phyloP scores from a whole-genome alignment of 2,888 invertebrate genomes.

The Tipula helvola region DNA sequence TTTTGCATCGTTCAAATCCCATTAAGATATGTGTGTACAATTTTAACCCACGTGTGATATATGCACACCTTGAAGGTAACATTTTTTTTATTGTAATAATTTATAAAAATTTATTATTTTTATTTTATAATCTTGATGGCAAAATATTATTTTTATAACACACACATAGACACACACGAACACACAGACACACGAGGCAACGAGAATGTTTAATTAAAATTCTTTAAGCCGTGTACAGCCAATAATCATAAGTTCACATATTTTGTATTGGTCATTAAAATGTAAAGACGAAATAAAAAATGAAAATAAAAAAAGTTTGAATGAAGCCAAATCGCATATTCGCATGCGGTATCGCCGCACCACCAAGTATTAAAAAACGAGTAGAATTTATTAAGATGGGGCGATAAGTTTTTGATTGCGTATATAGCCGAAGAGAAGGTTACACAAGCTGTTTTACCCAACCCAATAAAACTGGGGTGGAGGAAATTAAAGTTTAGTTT shows the following conservation, averaged over 20 bases:
- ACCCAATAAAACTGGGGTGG: not conserved
- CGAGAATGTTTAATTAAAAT: not conserved
- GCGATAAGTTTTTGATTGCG: not conserved
- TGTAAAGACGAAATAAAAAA: not conserved
- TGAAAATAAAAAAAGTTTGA: not conserved
- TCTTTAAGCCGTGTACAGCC: not conserved
- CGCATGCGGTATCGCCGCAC: not conserved
- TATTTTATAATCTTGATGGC: not conserved
- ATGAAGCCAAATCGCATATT: not conserved
- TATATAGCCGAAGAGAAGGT: not conserved
- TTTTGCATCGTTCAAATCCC: not conserved
- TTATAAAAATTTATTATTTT: not conserved
- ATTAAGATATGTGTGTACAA: not conserved
- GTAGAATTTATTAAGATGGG: not conserved
- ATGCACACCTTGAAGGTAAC: not conserved
- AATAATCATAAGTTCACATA: slow-evolving; percentile 4
- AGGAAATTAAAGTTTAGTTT: not conserved
- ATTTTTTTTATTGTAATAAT: not conserved
- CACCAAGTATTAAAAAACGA: not conserved
- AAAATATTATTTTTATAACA: not conserved
- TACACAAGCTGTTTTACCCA: not conserved
- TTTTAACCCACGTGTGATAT: not conserved
- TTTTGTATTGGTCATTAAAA: not conserved
- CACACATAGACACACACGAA: not conserved
- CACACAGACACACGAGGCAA: not conserved